Base-by-base conservation (phyloP, 1,140 invertebrate genomes). In the Periplaneta americana region DNA sequence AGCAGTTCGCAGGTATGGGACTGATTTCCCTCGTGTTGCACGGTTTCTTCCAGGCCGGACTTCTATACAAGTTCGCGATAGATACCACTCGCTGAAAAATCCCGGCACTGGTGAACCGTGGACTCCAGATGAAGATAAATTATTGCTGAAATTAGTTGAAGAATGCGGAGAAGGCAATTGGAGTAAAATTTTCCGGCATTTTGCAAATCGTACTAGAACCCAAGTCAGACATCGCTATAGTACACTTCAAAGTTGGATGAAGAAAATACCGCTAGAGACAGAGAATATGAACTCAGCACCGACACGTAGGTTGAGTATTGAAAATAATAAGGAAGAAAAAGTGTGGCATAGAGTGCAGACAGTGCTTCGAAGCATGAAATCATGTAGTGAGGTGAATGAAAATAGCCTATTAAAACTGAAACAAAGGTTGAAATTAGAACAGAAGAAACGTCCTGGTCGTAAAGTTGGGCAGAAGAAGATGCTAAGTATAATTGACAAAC, bases 11-110 rank as follows among this genome's bases (percentile, higher is more conserved):
- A 66, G 48, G 74, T 79, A 75, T 57, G 82, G 82, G 34, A 34
- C 31, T 18, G 34, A 75, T 74, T 94, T 92, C 78, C 83, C 85
- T 48, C 89, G 88, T 83, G 90, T 91, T 81, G 85, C 88, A 4
- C 85, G 86, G 3, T 82, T 82, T 36, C 88, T 93, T 83, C 90
- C 91, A 5, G 85, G 90, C 79, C 88, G 92, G 39, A 89, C 90
- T 0, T 84, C 88, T 13, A 84, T 88, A 0, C 92, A 93, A 83
- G 85, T 93, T 1, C 89, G 88, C 15, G 86, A 89, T 22, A 90
- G 90, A 39, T 93, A 90, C 80, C 85, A 87, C 17, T 90, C 89
- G 28, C 9, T 66, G 48, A 28, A n/a, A 66, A 9, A 28, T 66
- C 8, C 22, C 4, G 22, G 66, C 1, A 80, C 15, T 32, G 74